Percentiles rank a stretch among this genome's conserved stretches.
phyloP scores from a whole-genome alignment of 2,888 invertebrate genomes.

The Ecdyonurus torrentis region DNA sequence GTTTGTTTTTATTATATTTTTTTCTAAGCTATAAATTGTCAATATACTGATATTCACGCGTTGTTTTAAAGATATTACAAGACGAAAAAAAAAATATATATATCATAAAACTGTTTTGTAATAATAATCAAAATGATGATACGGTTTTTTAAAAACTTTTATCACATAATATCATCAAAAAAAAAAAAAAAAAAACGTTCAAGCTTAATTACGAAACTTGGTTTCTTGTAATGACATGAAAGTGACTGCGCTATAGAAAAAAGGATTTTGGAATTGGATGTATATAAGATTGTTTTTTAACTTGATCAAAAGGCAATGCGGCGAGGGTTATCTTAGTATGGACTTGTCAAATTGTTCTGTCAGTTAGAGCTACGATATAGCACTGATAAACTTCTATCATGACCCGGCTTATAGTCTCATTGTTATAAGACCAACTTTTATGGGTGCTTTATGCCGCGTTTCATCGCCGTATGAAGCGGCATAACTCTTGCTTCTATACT shows the following conservation, averaged over 20 bases:
- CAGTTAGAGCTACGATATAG: not conserved
- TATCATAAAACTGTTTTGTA: not conserved
- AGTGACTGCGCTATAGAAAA: not conserved
- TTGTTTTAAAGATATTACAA: no score
- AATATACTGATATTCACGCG: no score
- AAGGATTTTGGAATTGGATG: not conserved
- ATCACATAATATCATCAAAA: not conserved
- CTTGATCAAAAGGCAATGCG: not conserved
- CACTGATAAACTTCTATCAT: not conserved
- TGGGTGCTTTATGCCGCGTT: not conserved
- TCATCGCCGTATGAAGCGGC: not conserved
- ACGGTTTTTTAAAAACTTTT: not conserved
- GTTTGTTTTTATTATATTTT: not conserved
- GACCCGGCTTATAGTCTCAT: not conserved
- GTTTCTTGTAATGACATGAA: not conserved
- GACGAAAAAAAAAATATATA: no score
- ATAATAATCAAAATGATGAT: not conserved
- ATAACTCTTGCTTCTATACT: no score
- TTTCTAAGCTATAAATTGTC: no score
- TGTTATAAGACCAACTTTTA: not conserved
- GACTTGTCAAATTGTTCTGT: conserved; percentile 2
- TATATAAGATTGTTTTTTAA: not conserved
- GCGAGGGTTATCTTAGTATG: not conserved
- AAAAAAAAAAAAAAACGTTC: not conserved
- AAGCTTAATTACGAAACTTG: not conserved